Evolutionary conservation across 1,140 invertebrate genomes (phyloP).

Genomic region (Heterodera carotae): DNA sequence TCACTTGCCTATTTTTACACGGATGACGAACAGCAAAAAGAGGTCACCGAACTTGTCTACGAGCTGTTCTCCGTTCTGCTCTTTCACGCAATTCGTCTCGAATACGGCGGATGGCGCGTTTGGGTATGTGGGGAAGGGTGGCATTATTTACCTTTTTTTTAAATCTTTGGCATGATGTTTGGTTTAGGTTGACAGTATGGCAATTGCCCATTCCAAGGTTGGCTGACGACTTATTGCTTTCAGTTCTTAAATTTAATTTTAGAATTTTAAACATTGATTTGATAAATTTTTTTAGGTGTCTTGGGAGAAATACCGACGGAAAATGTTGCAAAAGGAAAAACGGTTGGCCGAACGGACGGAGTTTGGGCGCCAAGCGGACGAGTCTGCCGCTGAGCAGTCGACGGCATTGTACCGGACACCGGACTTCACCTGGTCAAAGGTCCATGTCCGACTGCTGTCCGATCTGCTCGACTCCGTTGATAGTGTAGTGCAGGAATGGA

Average conservation of each 20-base stretch:
- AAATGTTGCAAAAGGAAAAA: conserved; percentile 34
- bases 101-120: conserved; percentile 99
- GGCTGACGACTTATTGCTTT: conserved; percentile 20
- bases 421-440: conserved; percentile 98
- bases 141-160: neutral
- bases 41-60: conserved; percentile 97
- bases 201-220: conserved; percentile 98
- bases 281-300: conserved; percentile 49
- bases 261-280: too few relatives aligned
- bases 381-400: neutral
- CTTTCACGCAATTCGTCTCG: conserved; percentile 97
- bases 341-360: conserved; percentile 31
- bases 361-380: conserved; percentile 19
- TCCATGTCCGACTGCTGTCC: conserved; percentile 91
- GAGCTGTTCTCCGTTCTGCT: conserved; percentile 92
- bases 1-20: conserved; percentile 97
- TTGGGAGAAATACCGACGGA: conserved; percentile 51
- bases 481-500: conserved; percentile 92
- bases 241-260: too few relatives aligned
- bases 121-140: conserved; percentile 73
- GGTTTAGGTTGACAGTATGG: conserved; percentile 83
- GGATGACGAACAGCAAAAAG: conserved; percentile 88
- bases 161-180: too few relatives aligned
- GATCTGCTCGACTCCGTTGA: conserved; percentile 95
- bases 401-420: conserved; percentile 92